Base-by-base conservation (phyloP, 2,113 vertebrate genomes). In the Diphyllodes magnificus region DNA sequence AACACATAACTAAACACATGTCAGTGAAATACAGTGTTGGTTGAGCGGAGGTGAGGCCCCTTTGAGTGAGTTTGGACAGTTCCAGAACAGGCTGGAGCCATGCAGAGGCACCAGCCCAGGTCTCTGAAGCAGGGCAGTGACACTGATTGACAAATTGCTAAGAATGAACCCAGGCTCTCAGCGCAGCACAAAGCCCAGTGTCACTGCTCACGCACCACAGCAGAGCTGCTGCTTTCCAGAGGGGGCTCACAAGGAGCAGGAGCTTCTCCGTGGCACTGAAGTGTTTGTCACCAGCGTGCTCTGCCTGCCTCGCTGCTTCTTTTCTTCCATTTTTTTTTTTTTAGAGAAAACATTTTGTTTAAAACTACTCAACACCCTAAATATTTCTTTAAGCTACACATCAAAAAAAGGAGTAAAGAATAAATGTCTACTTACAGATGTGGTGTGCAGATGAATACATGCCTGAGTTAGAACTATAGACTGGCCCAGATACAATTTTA, bases 281-380 rank as follows among this genome's bases (percentile, higher is more conserved):
- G 27, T 31, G 18, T 66, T 63, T 82, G 42, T 56, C 60, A 85
- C 60, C 70, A 66, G 37, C 6, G 13, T 16, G 35, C 18, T 82
- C 28, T 61, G 59, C 11, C 31, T 82, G 54, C 42, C 33, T 56
- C 10, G 40, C 42, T 39, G 2, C 9, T 28, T 9, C 18, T 31
- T 31, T 9, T 30, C n/a, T 13, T 13, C 30, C 2, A 25, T 33
- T 54, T 66, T 25, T 33, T 33, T 70, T 37, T 37, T 82, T 63
- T 59, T 19, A 42, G 23, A 70, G 28, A 63, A 77, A 77, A 63
- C 10, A 16, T 44, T 35, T 42, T 12, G 5, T 85, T 53, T 3
- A 78, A 86, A 85, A 88, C 75, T 89, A 53, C 40, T 61, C 40
- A 89, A 64, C 63, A 51, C 45, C 22, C 25, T 53, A 86, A 87